phyloP scores from a whole-genome alignment of 2,797 vertebrate genomes.

The Otolemur crassicaudatus region DNA sequence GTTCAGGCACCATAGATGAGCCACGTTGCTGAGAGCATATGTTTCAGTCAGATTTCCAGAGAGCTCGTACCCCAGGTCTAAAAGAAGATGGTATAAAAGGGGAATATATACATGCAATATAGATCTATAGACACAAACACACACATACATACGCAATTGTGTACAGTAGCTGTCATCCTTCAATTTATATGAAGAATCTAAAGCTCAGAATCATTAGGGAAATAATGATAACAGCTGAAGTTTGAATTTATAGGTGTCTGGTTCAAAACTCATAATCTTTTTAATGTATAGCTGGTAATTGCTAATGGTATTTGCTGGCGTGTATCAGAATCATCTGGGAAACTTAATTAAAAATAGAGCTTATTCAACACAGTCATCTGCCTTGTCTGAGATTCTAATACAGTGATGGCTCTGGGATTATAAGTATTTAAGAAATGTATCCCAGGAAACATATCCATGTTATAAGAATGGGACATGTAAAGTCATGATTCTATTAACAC shows the following conservation, averaged over 20 bases:
- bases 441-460: background rate
- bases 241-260: background rate
- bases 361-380: background rate
- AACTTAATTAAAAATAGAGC: background rate
- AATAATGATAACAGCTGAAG: background rate
- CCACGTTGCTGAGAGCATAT: background rate
- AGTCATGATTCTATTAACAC: background rate
- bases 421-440: background rate
- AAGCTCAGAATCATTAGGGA: background rate
- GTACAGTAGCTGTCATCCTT: background rate
- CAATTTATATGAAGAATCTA: background rate
- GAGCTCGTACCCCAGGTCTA: background rate
- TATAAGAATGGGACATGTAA: background rate
- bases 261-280: background rate
- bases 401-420: background rate
- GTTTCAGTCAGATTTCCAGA: background rate
- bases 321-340: background rate
- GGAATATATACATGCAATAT: rapidly evolving
- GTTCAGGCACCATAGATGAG: background rate
- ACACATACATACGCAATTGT: rapidly evolving
- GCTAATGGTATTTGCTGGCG: background rate
- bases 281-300: background rate
- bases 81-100: background rate
- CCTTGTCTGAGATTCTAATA: background rate
- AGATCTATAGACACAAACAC: background rate